phyloP scores from a whole-genome alignment of 2,113 vertebrate species.

The Bettongia penicillata region DNA sequence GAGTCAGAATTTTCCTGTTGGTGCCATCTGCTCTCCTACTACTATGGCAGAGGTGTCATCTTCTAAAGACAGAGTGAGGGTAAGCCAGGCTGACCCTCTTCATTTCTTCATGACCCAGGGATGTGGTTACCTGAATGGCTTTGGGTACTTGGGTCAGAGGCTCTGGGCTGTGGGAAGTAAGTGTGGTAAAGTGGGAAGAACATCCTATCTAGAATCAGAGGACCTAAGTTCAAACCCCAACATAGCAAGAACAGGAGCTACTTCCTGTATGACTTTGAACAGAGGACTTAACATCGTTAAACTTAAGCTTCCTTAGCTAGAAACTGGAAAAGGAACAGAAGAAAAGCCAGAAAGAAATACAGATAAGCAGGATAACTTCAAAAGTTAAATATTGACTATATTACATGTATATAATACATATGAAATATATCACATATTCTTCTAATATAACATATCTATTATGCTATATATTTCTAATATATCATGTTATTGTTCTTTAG shows the following conservation, averaged over 20 bases:
- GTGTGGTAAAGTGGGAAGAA: background rate
- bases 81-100: background rate
- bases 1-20: too few relatives aligned
- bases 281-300: background rate
- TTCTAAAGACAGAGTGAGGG: background rate
- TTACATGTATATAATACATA: too few relatives aligned
- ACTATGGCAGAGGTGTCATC: background rate
- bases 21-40: background rate
- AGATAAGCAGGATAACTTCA: background rate
- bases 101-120: background rate
- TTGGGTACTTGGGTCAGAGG: background rate
- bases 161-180: background rate
- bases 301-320: background rate
- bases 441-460: too few relatives aligned
- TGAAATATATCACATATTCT: too few relatives aligned
- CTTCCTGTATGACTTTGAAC: background rate
- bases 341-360: background rate
- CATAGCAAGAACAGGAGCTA: background rate
- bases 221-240: background rate
- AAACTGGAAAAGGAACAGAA: background rate
- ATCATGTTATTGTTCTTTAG: too few relatives aligned
- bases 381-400: too few relatives aligned
- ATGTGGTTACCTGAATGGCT: background rate
- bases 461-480: too few relatives aligned
- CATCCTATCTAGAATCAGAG: background rate